Percentiles rank a stretch among this genome's conserved stretches.
Conservation (phyloP, 2,888 invertebrate species). For the Galerucella nymphaeae region DNA sequence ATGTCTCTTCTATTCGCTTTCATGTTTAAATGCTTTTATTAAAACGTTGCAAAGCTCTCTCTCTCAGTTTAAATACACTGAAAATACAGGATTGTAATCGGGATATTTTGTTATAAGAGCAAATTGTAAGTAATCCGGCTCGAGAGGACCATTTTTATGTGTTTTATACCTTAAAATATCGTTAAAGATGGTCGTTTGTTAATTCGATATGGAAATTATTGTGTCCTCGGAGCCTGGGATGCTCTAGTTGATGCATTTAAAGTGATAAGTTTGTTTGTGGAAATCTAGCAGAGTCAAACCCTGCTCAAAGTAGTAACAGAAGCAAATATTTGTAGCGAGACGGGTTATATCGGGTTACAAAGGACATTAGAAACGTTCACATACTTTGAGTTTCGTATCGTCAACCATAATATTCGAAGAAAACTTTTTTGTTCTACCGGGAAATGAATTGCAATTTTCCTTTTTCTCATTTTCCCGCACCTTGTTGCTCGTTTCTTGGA, state of each 20-base stretch:
- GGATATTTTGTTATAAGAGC: too few species aligned
- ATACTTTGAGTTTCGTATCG: slow-evolving; percentile 34
- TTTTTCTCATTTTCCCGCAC: slow-evolving; percentile 3
- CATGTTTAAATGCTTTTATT: slow-evolving; percentile 37
- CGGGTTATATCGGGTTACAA: slow-evolving; percentile 29
- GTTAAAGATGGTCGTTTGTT: too few species aligned
- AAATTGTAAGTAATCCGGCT: neutral
- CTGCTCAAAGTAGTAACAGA: neutral
- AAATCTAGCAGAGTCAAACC: neutral
- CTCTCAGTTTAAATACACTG: slow-evolving; percentile 13
- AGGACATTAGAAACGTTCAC: slow-evolving; percentile 23
- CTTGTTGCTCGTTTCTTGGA: slow-evolving; percentile 11
- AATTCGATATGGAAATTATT: too few species aligned
- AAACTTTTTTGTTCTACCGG: neutral
- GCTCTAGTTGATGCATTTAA: neutral
- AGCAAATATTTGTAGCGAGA: slow-evolving; percentile 1
- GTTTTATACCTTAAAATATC: too few species aligned
- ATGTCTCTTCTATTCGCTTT: slow-evolving; percentile 33
- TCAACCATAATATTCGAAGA: slow-evolving; percentile 5
- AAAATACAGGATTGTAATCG: slow-evolving; percentile 1
- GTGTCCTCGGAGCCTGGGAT: neutral
- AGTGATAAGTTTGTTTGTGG: too few species aligned
- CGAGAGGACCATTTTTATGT: neutral
- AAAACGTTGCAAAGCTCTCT: slow-evolving; percentile 24
- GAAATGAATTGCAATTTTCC: neutral